These are phyloP conservation scores for Pipra filicauda DNA, from an alignment of 2,113 vertebrate genomes.

Conservation along the genomic window DNA sequence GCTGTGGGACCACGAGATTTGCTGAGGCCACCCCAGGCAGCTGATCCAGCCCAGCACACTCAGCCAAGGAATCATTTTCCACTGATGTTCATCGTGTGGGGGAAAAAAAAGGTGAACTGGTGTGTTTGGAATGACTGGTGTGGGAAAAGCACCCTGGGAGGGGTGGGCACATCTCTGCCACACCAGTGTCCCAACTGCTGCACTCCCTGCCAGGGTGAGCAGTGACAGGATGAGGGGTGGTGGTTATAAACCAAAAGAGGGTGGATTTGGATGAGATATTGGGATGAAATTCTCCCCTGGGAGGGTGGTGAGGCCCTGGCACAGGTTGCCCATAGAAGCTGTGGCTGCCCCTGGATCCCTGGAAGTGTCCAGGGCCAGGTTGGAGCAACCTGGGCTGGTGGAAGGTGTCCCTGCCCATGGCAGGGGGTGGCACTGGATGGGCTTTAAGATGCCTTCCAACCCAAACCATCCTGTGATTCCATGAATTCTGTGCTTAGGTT, in stretches of 20 bases:
- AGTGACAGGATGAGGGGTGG: not conserved
- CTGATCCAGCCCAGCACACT: conserved; percentile 11
- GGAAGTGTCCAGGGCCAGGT: accelerated
- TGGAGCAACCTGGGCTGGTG: accelerated
- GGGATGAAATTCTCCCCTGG: accelerated
- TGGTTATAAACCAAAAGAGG: not conserved
- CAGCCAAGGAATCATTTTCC: conserved; percentile 57
- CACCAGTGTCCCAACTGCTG: accelerated
- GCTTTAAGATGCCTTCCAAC: not conserved
- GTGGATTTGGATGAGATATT: not conserved
- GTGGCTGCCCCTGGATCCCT: not conserved
- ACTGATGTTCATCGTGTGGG: not conserved
- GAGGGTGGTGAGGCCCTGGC: accelerated
- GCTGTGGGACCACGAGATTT: conserved; percentile 22
- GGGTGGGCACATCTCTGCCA: not conserved
- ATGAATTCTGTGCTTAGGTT: not conserved
- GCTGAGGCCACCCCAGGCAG: conserved; percentile 21
- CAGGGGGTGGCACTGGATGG: accelerated
- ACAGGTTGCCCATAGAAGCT: not conserved
- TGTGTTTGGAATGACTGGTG: not conserved
- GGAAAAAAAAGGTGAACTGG: not conserved
- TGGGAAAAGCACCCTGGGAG: not conserved
- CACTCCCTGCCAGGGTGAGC: not conserved
- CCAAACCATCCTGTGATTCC: not conserved
- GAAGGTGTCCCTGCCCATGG: not conserved